These are phyloP conservation scores for Bradypodion pumilum DNA, from an alignment of 2,797 vertebrate species.

Conservation along the genomic window DNA sequence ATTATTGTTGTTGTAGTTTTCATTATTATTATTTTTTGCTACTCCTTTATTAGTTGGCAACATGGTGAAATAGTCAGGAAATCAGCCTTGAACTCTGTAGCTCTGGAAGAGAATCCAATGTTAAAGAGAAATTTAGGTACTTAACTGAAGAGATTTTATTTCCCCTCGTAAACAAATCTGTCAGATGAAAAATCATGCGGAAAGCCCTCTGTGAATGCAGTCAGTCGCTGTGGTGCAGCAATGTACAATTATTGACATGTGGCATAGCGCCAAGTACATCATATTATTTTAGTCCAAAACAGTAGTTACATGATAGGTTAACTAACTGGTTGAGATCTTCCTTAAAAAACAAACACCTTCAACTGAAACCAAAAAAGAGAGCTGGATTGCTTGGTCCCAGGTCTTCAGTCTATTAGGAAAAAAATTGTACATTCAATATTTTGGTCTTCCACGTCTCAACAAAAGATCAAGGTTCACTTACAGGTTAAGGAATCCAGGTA, in stretches of 20 bases:
- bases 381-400: conserved; percentile 86
- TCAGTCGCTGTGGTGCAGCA: conserved; percentile 62
- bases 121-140: conserved; percentile 64
- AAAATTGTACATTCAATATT: conserved; percentile 92
- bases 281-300: conserved; percentile 53
- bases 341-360: conserved; percentile 44
- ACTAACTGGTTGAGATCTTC: conserved; percentile 72
- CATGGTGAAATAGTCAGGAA: conserved; percentile 83
- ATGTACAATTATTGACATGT: conserved; percentile 56
- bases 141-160: conserved; percentile 69
- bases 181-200: conserved; percentile 67
- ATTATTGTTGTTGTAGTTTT: conserved; percentile 4
- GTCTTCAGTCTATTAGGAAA: conserved; percentile 83
- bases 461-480: conserved; percentile 82
- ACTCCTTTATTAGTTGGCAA: conserved; percentile 84
- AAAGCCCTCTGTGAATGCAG: conserved; percentile 72
- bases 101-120: conserved; percentile 76
- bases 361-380: conserved; percentile 38
- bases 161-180: conserved; percentile 59
- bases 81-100: conserved; percentile 73
- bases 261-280: conserved; percentile 50
- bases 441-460: conserved; percentile 77
- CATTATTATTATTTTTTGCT: conserved; percentile 70
- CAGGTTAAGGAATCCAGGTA: conserved; percentile 80
- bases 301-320: conserved; percentile 56